Evolutionary conservation across 1,140 invertebrate species (phyloP), one percentile per base, ranked within the genome.

Genomic region (Chrysopa pallens): DNA sequence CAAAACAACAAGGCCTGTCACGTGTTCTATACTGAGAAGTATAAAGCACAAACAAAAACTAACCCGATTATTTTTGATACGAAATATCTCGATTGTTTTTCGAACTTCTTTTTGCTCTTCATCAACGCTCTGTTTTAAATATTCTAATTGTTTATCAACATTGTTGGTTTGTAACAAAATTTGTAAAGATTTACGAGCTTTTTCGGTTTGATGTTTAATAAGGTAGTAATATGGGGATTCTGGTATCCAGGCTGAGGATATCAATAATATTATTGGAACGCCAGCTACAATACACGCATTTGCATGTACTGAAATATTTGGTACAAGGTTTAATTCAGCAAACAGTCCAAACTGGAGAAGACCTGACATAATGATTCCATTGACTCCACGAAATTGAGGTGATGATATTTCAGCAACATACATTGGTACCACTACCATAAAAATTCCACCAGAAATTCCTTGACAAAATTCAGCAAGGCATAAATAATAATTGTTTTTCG

Each of bases 201-300:
- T 69, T 6, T 70, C 60, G 8, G 64, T 61, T 23, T 66, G 55
- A 2, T 73, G 68, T 13, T 69, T 70, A 39, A 68, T 69, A 0
- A 73, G 62, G 23, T 74, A 64, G 48, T 73, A 86, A 47, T 84
- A 75, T 0, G 85, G 83, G 7, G 82, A 83, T 60, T 89, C 84
- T 0, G 84, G 82, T 66, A 85, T 75, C 50, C 70, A 75, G 33
- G 63, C 63, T 54, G 82, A 78, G 2, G 68, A 69, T 0, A 77
- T 44, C 8, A 78, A 64, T 46, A 80, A 76, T 4, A 77, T 46
- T 0, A 74, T 55, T 0, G 77, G 67, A 15, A 76, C 56, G 0
- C 64, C 51, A 15, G 75, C 62, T 47, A 70, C 71, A 39, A 77
- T 66, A 12, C 65, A 61, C 0, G 72, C 69, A 11, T 73, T 66